Conservation (phyloP, 2,888 invertebrate genomes). For the Phalera bucephala region DNA sequence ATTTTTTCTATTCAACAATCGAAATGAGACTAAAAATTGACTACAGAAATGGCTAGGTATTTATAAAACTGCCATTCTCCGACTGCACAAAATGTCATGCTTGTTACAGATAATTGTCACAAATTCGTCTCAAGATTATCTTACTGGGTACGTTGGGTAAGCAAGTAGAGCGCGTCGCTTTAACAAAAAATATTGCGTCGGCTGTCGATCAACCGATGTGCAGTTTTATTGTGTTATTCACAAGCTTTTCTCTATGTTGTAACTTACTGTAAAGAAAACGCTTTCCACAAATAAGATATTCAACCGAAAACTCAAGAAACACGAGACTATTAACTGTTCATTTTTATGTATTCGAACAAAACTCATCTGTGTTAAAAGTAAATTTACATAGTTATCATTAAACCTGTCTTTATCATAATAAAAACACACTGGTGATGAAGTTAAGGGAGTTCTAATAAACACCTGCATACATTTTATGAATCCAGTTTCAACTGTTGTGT, state of each 20-base stretch:
- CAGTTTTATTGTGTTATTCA: constrained; percentile 42
- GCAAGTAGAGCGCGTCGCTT: constrained; percentile 55
- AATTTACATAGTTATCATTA: neutral
- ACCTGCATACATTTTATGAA: neutral
- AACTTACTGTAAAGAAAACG: constrained; percentile 50
- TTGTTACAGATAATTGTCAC: constrained; percentile 42
- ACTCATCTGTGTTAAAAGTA: neutral
- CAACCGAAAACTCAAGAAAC: no score
- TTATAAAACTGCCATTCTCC: no score
- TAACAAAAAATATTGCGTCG: constrained; percentile 44
- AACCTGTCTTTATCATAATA: neutral
- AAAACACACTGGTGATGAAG: neutral
- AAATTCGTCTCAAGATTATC: constrained; percentile 50
- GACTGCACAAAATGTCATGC: constrained; percentile 4
- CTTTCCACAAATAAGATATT: constrained; percentile 50
- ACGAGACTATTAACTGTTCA: no score
- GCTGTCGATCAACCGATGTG: constrained; percentile 44
- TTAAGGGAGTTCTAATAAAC: neutral
- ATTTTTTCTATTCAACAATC: no score
- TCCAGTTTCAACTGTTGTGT: constrained; percentile 13
- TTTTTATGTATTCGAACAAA: no score
- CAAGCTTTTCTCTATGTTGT: constrained; percentile 40
- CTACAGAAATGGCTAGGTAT: no score
- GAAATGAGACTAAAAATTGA: no score
- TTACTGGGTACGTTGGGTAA: constrained; percentile 35